phyloP scores from a whole-genome alignment of 2,888 invertebrate genomes.

The Acronicta psi region DNA sequence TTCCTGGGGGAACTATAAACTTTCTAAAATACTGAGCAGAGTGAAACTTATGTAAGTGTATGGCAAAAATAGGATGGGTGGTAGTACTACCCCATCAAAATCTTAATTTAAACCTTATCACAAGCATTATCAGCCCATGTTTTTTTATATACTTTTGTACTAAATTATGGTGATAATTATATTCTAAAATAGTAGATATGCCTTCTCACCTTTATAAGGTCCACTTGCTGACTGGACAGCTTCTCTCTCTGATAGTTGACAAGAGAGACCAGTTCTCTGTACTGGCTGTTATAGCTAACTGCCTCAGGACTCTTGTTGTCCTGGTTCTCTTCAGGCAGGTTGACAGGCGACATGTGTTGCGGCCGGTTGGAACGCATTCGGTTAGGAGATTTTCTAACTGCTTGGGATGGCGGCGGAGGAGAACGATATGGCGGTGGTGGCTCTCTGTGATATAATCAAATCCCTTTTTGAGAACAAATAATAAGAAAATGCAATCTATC shows the following conservation, averaged over 20 bases:
- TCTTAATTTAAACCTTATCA: too few species aligned
- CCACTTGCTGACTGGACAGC: slow-evolving; percentile 95
- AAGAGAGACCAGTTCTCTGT: slow-evolving; percentile 94
- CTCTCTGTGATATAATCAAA: slow-evolving; percentile 68
- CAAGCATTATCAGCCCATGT: too few species aligned
- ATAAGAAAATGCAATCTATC: too few species aligned
- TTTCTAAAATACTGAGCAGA: too few species aligned
- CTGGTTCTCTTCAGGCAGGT: slow-evolving; percentile 72
- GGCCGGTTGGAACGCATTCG: slow-evolving; percentile 71
- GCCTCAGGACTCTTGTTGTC: slow-evolving; percentile 86
- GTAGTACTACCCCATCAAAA: too few species aligned
- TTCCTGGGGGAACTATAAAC: too few species aligned
- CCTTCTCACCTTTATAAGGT: slow-evolving; percentile 93
- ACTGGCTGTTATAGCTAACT: slow-evolving; percentile 93
- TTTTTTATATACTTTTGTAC: background rate
- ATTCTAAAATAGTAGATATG: background rate
- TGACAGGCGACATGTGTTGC: slow-evolving; percentile 84
- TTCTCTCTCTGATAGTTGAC: slow-evolving; percentile 97
- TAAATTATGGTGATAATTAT: too few species aligned
- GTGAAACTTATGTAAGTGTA: too few species aligned
- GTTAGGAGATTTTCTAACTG: slow-evolving; percentile 79
- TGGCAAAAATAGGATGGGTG: too few species aligned
- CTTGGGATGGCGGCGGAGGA: slow-evolving; percentile 82
- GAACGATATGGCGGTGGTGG: slow-evolving; percentile 87
- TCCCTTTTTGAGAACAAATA: too few species aligned